Base-by-base conservation (phyloP, 2,888 invertebrate genomes). In the Matsumyia berberina region DNA sequence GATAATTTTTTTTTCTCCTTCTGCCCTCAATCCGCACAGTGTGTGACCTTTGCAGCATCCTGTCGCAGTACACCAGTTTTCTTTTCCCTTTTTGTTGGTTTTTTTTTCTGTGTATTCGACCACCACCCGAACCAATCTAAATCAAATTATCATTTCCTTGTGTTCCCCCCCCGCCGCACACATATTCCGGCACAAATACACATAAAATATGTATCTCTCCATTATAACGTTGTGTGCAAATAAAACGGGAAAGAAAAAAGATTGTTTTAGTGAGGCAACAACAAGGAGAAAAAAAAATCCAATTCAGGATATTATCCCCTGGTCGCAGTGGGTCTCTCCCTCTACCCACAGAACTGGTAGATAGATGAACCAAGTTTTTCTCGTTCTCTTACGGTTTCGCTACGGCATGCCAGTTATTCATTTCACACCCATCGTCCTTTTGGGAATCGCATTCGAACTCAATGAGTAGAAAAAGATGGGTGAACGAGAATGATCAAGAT, bases 111-210 rank as follows among this genome's bases (percentile, higher is more conserved):
- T 9, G 29, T 24, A 24, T 24, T 33, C 42, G 67, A 39, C 55
- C 77, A 64, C 33, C 58, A 60, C 72, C n/a, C 55, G 62, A 78
- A 83, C 72, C 78, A 78, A 83, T 83, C 78, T 83, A 78, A 83
- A 83, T 83, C 72, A 83, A 83, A 83, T 83, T 83, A 83, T 83
- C 57, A 78, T 72, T 83, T 83, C 66, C 60, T 73, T 62, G 17
- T 62, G 66, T 78, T 58, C 67, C 33, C 46, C 24, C 31, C 37
- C 6, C 8, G 2, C 17, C 12, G 24, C 35, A 42, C 15, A 33
- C 12, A 35, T 12, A 29, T 11, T n/a, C n/a, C 8, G 62, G 44
- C 15, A 55, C 53, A 53, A 29, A 17, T 15, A 31, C 8, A 37
- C 37, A 69, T 76, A 46, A 66, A 58, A 67, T 49, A 77, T 77